Conservation (phyloP, 30 jellyfish, hydroid and myxozoan genomes). For the Aurelia aurita region DNA sequence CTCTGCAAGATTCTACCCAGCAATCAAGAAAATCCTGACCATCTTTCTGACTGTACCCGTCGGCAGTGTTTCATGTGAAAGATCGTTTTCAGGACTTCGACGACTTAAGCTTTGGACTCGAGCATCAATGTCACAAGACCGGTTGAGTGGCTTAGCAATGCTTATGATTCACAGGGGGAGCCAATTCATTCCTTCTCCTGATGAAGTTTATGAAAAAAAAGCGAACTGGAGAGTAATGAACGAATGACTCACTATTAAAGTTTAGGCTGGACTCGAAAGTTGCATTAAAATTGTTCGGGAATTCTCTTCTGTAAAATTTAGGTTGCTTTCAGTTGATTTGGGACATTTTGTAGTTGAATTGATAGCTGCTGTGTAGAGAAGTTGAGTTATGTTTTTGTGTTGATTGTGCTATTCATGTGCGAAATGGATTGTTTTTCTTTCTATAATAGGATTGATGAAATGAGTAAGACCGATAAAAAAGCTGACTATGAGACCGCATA, state of each 20-base stretch:
- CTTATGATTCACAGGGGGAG: constrained; percentile 51
- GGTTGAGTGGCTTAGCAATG: constrained; percentile 55
- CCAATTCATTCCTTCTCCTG: constrained; percentile 47
- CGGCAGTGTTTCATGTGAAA: constrained; percentile 44
- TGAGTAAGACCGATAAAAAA: constrained; percentile 37
- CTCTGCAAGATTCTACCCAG: constrained; percentile 41
- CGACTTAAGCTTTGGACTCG: constrained; percentile 46
- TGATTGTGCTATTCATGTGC: constrained; percentile 35
- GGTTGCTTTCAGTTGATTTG: constrained; percentile 35
- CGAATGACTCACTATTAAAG: constrained; percentile 15
- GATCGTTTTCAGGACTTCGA: constrained; percentile 44
- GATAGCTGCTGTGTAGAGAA: constrained; percentile 34
- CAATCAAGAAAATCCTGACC: constrained; percentile 40
- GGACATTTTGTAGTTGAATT: constrained; percentile 17
- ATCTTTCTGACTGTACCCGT: constrained; percentile 30
- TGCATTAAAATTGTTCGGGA: constrained; percentile 5
- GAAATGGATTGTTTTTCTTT: constrained; percentile 33
- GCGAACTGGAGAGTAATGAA: constrained; percentile 44
- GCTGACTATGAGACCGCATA: no score
- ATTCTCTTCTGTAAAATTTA: neutral
- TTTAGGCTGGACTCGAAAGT: constrained; percentile 43
- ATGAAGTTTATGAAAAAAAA: constrained; percentile 45
- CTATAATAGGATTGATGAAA: constrained; percentile 38
- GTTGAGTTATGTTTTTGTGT: constrained; percentile 22
- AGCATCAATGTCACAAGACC: constrained; percentile 46